Percentiles rank a stretch among this genome's conserved stretches.
Evolutionary conservation across 2,888 invertebrate species (phyloP).

Genomic region (Saturnia pavonia): DNA sequence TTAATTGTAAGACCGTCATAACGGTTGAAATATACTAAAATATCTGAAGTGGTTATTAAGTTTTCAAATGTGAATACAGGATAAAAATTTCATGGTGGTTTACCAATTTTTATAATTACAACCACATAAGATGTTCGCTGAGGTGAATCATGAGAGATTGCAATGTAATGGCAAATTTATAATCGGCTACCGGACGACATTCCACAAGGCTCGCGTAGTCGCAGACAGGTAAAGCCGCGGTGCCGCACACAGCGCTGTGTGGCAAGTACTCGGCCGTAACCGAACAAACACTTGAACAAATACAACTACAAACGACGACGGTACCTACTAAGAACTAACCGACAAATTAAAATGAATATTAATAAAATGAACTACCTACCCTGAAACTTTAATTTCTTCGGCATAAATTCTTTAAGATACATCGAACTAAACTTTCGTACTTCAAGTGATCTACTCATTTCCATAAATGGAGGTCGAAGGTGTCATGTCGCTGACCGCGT

Average conservation of each 20-base stretch:
- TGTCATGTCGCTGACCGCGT: slow-evolving; percentile 44
- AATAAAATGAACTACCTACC: not conserved
- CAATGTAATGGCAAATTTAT: slow-evolving; percentile 68
- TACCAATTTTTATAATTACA: slow-evolving; percentile 28
- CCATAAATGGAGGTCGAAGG: slow-evolving; percentile 27
- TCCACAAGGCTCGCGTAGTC: slow-evolving; percentile 56
- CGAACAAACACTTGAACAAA: slow-evolving; percentile 32
- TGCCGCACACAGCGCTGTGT: not conserved
- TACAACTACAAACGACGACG: slow-evolving; percentile 29
- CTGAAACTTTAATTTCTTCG: slow-evolving; percentile 27
- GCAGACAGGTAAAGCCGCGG: slow-evolving; percentile 48
- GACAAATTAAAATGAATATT: slow-evolving; percentile 5
- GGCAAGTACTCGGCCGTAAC: not conserved
- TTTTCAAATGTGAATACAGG: slow-evolving; percentile 40
- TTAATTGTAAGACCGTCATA: slow-evolving; percentile 22
- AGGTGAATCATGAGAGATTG: slow-evolving; percentile 67
- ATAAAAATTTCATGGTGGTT: slow-evolving; percentile 17
- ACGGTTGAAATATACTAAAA: slow-evolving; percentile 23
- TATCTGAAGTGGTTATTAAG: slow-evolving; percentile 37
- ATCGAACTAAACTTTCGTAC: not conserved
- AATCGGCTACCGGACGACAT: slow-evolving; percentile 69
- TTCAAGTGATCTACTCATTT: slow-evolving; percentile 33
- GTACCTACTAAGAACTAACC: slow-evolving; percentile 22
- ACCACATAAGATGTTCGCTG: slow-evolving; percentile 47
- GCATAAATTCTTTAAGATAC: slow-evolving; percentile 27